phyloP scores from a whole-genome alignment of 2,888 invertebrate species.

The Heteromyza rotundicornis region DNA sequence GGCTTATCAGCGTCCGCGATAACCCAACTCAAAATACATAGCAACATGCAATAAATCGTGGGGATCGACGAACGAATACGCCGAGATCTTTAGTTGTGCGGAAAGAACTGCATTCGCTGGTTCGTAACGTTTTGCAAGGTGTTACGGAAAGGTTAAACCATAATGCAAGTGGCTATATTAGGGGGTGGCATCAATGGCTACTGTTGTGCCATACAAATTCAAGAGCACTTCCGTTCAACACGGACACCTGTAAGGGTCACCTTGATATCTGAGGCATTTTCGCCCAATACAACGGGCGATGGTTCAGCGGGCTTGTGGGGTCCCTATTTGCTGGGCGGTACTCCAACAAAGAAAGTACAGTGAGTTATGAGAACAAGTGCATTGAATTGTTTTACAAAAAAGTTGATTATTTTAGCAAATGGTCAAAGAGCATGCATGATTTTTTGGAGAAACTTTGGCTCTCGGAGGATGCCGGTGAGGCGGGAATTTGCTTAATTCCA shows the following conservation, averaged over 20 bases:
- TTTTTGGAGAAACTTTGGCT: conserved; percentile 69
- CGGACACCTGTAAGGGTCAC: conserved; percentile 68
- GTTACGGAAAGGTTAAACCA: neutral
- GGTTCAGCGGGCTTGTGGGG: conserved; percentile 80
- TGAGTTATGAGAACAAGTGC: neutral
- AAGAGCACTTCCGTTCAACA: conserved; percentile 64
- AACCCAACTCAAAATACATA: no score
- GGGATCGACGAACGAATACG: no score
- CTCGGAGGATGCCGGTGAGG: conserved; percentile 64
- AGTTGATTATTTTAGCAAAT: conserved; percentile 67
- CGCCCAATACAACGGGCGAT: conserved; percentile 79
- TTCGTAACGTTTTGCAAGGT: no score
- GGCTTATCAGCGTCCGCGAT: no score
- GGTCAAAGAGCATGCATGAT: conserved; percentile 69
- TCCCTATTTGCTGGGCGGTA: conserved; percentile 70
- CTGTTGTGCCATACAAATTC: conserved; percentile 72
- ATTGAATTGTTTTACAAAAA: neutral
- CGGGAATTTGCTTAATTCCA: conserved; percentile 65
- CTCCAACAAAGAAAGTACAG: conserved; percentile 52
- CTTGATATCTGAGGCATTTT: conserved; percentile 70
- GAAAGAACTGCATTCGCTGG: no score
- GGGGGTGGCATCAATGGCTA: conserved; percentile 80
- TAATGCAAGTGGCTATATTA: conserved; percentile 47
- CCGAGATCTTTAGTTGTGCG: no score
- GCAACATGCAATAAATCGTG: no score